Evolutionary conservation across 2,888 invertebrate genomes (phyloP), one percentile per base, ranked within the genome.

Genomic region (Acholoe squamosa): DNA sequence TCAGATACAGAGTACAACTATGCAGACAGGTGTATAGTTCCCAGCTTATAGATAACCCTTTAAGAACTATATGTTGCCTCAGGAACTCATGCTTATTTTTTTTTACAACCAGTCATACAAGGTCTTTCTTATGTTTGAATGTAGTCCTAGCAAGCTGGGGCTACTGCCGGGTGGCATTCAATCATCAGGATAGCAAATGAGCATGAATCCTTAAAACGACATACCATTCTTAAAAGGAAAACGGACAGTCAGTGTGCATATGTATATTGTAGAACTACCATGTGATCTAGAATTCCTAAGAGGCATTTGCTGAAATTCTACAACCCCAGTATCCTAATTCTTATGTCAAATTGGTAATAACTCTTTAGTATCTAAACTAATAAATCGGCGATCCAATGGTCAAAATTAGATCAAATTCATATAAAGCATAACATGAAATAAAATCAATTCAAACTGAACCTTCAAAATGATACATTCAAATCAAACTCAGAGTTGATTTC

Each of bases 11-110:
- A 71, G 71, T 14, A 14, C n/a, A 28, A 28, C 14, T 7, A 71
- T 28, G 19, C 25, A 71, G 71, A 71, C 71, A 71, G 71, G 28
- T 71, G 71, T 71, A 71, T 28, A 5, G 71, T 71, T 71, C 71
- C 31, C 71, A 71, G 25, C 71, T 71, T 0, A 25, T 71, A 7
- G 28, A 28, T 14, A 71, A 25, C n/a, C n/a, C n/a, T n/a, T n/a
- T n/a, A n/a, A n/a, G n/a, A n/a, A n/a, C n/a, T n/a, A n/a, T n/a
- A n/a, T n/a, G n/a, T n/a, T n/a, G n/a, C n/a, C n/a, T n/a, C n/a
- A n/a, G n/a, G n/a, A n/a, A n/a, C n/a, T n/a, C n/a, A n/a, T n/a
- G n/a, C n/a, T n/a, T n/a, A n/a, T n/a, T n/a, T n/a, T n/a, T n/a
- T n/a, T n/a, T n/a, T n/a, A n/a, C n/a, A n/a, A n/a, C n/a, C n/a